These are phyloP conservation scores for Grapholita molesta DNA, from an alignment of 1,140 invertebrate species.

Conservation along the genomic window DNA sequence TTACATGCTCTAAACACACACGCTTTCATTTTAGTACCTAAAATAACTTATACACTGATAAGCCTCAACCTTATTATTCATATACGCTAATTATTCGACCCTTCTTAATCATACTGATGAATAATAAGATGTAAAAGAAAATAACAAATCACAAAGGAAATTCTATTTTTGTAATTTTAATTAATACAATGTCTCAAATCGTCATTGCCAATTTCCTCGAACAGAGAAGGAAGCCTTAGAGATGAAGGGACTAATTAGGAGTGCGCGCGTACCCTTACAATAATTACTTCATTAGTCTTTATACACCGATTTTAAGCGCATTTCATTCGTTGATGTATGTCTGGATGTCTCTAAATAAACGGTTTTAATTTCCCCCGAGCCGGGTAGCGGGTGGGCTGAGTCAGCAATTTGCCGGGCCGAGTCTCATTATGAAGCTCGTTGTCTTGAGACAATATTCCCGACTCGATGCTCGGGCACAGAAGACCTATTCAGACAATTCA, in stretches of 20 bases:
- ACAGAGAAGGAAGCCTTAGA: background rate
- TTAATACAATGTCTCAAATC: slow-evolving; percentile 17
- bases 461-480: slow-evolving; percentile 16
- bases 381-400: slow-evolving; percentile 27
- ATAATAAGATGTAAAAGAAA: too few species aligned
- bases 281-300: slow-evolving; percentile 13
- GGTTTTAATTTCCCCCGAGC: slow-evolving; percentile 48
- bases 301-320: slow-evolving; percentile 18
- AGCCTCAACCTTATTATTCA: too few species aligned
- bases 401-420: slow-evolving; percentile 33
- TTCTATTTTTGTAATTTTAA: background rate
- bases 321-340: slow-evolving; percentile 34
- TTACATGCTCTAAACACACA: too few species aligned
- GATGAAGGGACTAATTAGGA: background rate
- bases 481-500: background rate
- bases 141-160: background rate
- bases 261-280: background rate
- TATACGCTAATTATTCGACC: too few species aligned
- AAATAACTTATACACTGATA: too few species aligned
- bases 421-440: slow-evolving; percentile 41
- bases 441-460: slow-evolving; percentile 38
- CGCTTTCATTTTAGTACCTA: too few species aligned
- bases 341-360: slow-evolving; percentile 41
- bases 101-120: too few species aligned
- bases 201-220: slow-evolving; percentile 21